These are phyloP conservation scores for Pycnonotus jocosus DNA, from an alignment of 2,113 vertebrate species.

Conservation along the genomic window DNA sequence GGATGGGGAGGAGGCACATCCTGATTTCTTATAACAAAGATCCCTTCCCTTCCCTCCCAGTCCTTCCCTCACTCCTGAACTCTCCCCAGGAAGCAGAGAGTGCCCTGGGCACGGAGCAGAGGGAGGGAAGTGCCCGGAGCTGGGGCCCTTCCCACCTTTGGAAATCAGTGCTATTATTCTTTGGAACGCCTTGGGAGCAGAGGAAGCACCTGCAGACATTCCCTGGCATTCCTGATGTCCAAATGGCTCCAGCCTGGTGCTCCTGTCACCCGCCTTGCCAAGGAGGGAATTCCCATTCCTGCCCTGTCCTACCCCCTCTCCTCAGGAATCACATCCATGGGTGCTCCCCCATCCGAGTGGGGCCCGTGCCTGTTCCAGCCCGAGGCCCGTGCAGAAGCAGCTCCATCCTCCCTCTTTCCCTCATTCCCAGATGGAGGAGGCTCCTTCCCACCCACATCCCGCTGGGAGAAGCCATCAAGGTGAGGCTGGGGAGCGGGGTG, in stretches of 20 bases:
- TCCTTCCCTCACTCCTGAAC: neutral
- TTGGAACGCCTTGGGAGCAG: neutral
- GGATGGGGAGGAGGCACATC: neutral
- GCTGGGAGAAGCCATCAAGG: neutral
- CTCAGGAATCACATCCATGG: neutral
- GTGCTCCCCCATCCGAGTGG: accelerated
- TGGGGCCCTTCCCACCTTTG: neutral
- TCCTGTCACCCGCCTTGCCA: neutral
- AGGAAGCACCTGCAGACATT: neutral
- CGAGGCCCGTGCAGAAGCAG: accelerated
- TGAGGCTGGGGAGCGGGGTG: neutral
- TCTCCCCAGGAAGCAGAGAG: neutral
- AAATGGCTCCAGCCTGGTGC: neutral
- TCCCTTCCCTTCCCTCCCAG: neutral
- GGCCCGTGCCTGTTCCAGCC: accelerated
- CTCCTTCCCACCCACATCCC: neutral
- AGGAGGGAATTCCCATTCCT: neutral
- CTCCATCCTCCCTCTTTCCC: neutral
- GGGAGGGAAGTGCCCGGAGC: neutral
- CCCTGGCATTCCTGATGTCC: neutral
- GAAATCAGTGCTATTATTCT: constrained; percentile 36
- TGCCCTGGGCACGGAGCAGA: neutral
- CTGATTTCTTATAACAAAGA: neutral
- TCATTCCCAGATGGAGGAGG: neutral
- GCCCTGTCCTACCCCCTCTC: neutral